A percentile compares a stretch with the other conserved stretches of the same genome.
Conservation (phyloP, 2,113 vertebrate genomes). For the Psilopsiagon aurifrons region DNA sequence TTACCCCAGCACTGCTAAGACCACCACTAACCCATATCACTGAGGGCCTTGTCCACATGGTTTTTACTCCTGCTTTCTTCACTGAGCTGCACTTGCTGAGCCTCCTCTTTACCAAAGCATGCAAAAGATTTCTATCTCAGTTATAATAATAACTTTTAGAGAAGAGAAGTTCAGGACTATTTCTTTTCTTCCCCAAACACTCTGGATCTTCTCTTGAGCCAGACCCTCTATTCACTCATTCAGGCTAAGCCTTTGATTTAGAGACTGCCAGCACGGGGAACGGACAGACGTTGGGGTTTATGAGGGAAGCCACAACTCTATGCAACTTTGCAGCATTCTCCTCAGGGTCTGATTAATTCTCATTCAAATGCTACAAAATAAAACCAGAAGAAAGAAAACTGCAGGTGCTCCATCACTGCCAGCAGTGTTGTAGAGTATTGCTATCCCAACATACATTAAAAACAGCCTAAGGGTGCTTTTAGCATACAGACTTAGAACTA, state of each 20-base stretch:
- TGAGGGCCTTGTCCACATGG: not conserved
- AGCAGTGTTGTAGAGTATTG: not conserved
- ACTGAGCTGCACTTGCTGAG: not conserved
- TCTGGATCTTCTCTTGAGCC: not conserved
- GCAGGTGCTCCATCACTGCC: not conserved
- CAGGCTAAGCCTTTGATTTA: not conserved
- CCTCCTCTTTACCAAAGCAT: not conserved
- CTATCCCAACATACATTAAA: not conserved
- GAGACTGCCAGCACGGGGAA: not conserved
- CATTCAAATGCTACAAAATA: constrained; percentile 10
- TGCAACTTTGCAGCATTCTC: not conserved
- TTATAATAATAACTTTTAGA: not conserved
- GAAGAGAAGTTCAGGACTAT: not conserved
- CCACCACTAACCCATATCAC: not conserved
- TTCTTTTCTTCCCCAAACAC: not conserved
- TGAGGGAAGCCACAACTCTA: not conserved
- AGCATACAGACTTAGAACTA: not conserved
- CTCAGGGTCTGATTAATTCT: constrained; percentile 10
- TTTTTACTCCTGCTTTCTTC: not conserved
- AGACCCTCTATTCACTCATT: not conserved
- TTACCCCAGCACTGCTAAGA: not conserved
- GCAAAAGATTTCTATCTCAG: not conserved
- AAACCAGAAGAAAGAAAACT: constrained; percentile 35
- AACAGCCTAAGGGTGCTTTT: constrained; percentile 11
- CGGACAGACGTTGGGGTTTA: too few relatives aligned